phyloP scores from a whole-genome alignment of 2,888 invertebrate species.

The Pristionchus mayeri region DNA sequence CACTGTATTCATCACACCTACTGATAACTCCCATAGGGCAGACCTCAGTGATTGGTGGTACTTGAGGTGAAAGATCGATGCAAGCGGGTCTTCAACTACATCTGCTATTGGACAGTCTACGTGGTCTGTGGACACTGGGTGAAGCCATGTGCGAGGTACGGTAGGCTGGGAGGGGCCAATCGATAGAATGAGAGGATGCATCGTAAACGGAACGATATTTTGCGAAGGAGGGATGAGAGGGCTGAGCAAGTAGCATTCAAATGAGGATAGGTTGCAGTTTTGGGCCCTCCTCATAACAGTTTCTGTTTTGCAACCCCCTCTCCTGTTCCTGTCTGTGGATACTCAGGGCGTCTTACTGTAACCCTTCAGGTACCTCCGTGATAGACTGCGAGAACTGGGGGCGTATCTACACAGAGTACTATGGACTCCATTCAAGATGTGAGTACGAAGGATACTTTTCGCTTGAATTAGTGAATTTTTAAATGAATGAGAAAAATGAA shows the following conservation, averaged over 20 bases:
- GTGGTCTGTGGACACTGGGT: conserved; percentile 66
- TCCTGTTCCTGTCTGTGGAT: too few relatives aligned
- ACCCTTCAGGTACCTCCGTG: conserved; percentile 52
- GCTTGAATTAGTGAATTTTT: neutral
- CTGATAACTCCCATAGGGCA: too few relatives aligned
- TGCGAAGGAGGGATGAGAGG: too few relatives aligned
- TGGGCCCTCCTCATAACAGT: too few relatives aligned
- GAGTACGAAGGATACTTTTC: neutral
- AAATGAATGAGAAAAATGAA: too few relatives aligned
- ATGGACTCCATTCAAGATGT: conserved; percentile 54
- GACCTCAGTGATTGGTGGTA: neutral
- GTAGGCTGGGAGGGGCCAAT: neutral
- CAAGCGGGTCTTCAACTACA: conserved; percentile 57
- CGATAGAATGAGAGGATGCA: too few relatives aligned
- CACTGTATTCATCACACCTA: too few relatives aligned
- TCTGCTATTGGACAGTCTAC: conserved; percentile 63
- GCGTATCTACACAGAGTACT: conserved; percentile 53
- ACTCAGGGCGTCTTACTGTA: neutral
- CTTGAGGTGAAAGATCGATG: conserved; percentile 59
- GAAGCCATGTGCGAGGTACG: conserved; percentile 51
- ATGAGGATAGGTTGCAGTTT: too few relatives aligned
- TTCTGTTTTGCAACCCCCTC: too few relatives aligned
- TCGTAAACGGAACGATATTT: too few relatives aligned
- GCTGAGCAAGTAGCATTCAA: too few relatives aligned
- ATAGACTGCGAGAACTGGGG: conserved; percentile 52